A percentile compares a stretch with the other conserved stretches of the same genome.
Conservation (phyloP, 2,888 invertebrate genomes). For the Ptychoptera contaminata region DNA sequence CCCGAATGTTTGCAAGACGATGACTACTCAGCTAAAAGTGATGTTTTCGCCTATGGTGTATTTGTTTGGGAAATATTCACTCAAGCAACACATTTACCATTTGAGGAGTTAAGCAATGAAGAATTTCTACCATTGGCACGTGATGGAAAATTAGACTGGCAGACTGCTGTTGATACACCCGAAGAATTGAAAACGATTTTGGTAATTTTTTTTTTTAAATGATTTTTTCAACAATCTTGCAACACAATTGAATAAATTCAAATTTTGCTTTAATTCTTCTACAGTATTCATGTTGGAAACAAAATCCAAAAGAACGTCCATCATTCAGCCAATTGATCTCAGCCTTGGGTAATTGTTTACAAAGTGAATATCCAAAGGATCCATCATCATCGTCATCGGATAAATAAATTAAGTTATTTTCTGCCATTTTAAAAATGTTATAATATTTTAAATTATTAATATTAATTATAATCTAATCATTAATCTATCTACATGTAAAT, state of each 20-base stretch:
- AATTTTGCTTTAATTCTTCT: slow-evolving; percentile 6
- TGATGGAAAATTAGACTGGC: slow-evolving; percentile 48
- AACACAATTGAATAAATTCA: neutral
- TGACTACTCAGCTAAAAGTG: slow-evolving; percentile 83
- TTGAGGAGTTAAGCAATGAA: slow-evolving; percentile 32
- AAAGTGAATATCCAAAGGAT: neutral
- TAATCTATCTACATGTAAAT: too few relatives aligned
- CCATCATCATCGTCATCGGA: neutral
- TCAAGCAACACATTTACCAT: slow-evolving; percentile 61
- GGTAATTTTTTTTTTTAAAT: slow-evolving; percentile 22
- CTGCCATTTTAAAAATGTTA: too few relatives aligned
- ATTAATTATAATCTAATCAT: too few relatives aligned
- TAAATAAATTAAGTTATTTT: too few relatives aligned
- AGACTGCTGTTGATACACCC: slow-evolving; percentile 45
- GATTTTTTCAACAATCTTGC: too few relatives aligned
- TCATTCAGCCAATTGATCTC: slow-evolving; percentile 30
- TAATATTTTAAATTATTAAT: too few relatives aligned
- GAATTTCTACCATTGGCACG: slow-evolving; percentile 23
- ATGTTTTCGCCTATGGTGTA: slow-evolving; percentile 82
- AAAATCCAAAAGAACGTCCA: slow-evolving; percentile 29
- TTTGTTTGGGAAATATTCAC: slow-evolving; percentile 81
- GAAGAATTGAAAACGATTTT: slow-evolving; percentile 41
- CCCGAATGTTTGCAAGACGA: slow-evolving; percentile 79
- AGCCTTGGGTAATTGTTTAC: slow-evolving; percentile 23
- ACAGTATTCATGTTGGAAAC: slow-evolving; percentile 26